These are phyloP conservation scores for Acanthosoma haemorrhoidale DNA, from an alignment of 2,888 invertebrate genomes.

Conservation along the genomic window DNA sequence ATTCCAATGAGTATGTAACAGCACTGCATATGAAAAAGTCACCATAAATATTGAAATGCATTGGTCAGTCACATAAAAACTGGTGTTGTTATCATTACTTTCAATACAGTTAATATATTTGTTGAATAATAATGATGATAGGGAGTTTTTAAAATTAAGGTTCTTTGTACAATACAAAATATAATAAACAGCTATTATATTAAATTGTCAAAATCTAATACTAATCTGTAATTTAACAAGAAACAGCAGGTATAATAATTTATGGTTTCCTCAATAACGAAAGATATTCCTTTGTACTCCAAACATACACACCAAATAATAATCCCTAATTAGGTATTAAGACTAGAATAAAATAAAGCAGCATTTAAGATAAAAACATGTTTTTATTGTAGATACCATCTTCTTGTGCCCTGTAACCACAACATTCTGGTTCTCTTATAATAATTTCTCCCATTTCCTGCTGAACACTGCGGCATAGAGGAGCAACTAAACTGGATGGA, in stretches of 20 bases:
- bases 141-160: background rate
- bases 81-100: background rate
- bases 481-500: slow-evolving; percentile 61
- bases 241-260: too few species aligned
- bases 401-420: slow-evolving; percentile 58
- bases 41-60: background rate
- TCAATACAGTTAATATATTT: background rate
- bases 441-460: slow-evolving; percentile 61
- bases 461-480: slow-evolving; percentile 61
- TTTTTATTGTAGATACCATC: slow-evolving; percentile 51
- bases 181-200: too few species aligned
- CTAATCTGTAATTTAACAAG: too few species aligned
- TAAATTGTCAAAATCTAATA: too few species aligned
- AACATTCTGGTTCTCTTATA: slow-evolving; percentile 59
- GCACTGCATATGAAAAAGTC: background rate
- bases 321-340: too few species aligned
- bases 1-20: background rate
- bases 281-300: too few species aligned
- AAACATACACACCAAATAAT: too few species aligned
- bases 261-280: too few species aligned
- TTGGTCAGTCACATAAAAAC: background rate
- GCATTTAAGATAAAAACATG: too few species aligned
- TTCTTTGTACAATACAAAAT: too few species aligned
- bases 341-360: too few species aligned
- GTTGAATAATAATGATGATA: background rate